Evolutionary conservation across 2,113 vertebrate genomes (phyloP), one percentile per base, ranked within the genome.

Genomic region (Dipodomys merriami): DNA sequence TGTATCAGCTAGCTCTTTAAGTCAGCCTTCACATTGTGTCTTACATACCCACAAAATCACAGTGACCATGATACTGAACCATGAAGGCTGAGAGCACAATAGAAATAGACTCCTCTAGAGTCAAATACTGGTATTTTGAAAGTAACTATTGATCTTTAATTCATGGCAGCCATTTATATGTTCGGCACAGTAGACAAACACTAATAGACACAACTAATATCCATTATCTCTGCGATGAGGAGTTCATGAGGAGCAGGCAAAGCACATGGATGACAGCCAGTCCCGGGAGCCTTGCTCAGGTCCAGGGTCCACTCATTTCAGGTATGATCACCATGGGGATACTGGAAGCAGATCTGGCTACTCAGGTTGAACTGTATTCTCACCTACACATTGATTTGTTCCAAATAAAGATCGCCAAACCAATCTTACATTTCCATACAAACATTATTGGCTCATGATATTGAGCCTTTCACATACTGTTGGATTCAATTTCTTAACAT

Each of bases 21-120:
- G 95, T 99, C 99, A 2, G 98, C 98, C 99, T 99, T 99, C 57
- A 98, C 98, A 2, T 92, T 98, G 97, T 35, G 99, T 99, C 98
- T 97, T 98, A 93, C 98, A 98, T 65, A 99, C 98, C 99, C 99
- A 99, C 94, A 98, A 35, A 98, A 99, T 99, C 99, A 99, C 99
- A 33, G 99, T 99, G 94, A 99, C 94, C 83, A 99, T 65, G 5
- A 99, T 98, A 33, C 99, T 99, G 83, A 99, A 85, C 77, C 99
- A 97, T 79, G 99, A 97, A 0, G 99, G 99, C 97, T 0, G 99
- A 99, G 95, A 98, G 99, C 46, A 99, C 98, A 4, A 99, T 74
- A 0, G 99, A 99, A 95, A 99, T 99, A n/a, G n/a, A 99, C 99
- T 83, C 99, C 99, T 95, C 98, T 98, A 12, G 99, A 99, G 91